Evolutionary conservation across 2,888 invertebrate species (phyloP).

Genomic region (Machimus atricapillus): DNA sequence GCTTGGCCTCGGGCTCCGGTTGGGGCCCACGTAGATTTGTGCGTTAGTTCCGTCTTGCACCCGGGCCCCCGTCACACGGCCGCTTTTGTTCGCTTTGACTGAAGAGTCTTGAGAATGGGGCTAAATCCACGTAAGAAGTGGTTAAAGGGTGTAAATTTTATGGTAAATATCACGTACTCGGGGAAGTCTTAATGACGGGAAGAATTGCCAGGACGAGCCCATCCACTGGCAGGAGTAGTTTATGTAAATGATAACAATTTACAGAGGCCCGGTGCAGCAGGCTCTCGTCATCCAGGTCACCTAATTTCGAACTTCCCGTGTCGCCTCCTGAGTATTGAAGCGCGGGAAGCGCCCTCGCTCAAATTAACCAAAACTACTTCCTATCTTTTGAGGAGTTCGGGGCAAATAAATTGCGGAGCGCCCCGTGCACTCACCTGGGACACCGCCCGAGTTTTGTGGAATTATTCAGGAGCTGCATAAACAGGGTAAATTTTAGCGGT

Average conservation of each 20-base stretch:
- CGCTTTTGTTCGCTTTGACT: not conserved
- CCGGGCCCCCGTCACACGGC: not conserved
- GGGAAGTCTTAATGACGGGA: constrained; percentile 11
- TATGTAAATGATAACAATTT: constrained; percentile 1
- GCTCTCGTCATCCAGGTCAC: not conserved
- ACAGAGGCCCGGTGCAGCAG: not conserved
- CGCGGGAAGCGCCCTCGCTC: not conserved
- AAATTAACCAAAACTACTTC: not conserved
- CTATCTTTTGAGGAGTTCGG: not conserved
- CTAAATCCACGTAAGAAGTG: constrained; percentile 5
- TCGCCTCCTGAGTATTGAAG: not conserved
- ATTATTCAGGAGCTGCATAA: not conserved
- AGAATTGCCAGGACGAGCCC: not conserved
- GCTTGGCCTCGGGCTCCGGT: not conserved
- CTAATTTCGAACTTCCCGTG: not conserved
- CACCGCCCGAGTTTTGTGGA: not conserved
- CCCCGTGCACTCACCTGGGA: not conserved
- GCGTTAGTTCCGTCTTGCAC: constrained; percentile 8
- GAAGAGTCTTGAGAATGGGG: not conserved
- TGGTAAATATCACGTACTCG: constrained; percentile 19
- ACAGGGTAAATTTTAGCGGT: not conserved
- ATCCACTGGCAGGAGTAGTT: not conserved
- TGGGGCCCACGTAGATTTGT: not conserved
- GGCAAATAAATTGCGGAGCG: not conserved
- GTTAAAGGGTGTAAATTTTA: constrained; percentile 23